These are phyloP conservation scores for Thaumatotibia leucotreta DNA, from an alignment of 1,140 invertebrate genomes.

Conservation along the genomic window DNA sequence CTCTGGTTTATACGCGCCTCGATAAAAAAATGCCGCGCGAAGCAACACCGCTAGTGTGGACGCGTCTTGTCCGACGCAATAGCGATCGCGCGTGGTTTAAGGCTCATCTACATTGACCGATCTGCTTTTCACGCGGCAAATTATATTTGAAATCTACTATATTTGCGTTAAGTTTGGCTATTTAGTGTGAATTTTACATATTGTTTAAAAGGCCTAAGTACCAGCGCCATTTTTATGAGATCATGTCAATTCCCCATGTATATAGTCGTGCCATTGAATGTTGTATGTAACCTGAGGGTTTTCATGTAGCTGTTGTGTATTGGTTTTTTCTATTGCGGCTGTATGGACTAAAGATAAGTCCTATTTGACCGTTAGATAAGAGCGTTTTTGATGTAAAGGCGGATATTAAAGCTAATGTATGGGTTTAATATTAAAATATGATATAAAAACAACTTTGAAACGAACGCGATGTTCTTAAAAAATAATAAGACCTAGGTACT, in stretches of 20 bases:
- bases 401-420: not conserved
- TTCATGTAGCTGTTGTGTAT: slow-evolving; percentile 53
- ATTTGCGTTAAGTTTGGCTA: too few species aligned
- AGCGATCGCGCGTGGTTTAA: too few species aligned
- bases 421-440: not conserved
- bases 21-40: too few species aligned
- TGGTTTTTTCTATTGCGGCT: slow-evolving; percentile 33
- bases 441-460: not conserved
- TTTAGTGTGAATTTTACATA: too few species aligned
- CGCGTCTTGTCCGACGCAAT: too few species aligned
- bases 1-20: too few species aligned
- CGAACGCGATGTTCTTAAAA: too few species aligned
- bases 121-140: too few species aligned
- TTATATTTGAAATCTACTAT: too few species aligned
- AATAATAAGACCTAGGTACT: too few species aligned
- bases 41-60: too few species aligned
- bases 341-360: slow-evolving; percentile 22
- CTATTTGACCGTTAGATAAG: not conserved
- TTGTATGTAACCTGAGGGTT: slow-evolving; percentile 43
- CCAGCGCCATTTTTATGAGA: slow-evolving; percentile 35
- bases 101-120: too few species aligned
- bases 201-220: slow-evolving; percentile 38
- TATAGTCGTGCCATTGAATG: slow-evolving; percentile 70
- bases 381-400: not conserved
- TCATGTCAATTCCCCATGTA: slow-evolving; percentile 71